Evolutionary conservation across 2,888 invertebrate genomes (phyloP).

Genomic region (Actias luna): DNA sequence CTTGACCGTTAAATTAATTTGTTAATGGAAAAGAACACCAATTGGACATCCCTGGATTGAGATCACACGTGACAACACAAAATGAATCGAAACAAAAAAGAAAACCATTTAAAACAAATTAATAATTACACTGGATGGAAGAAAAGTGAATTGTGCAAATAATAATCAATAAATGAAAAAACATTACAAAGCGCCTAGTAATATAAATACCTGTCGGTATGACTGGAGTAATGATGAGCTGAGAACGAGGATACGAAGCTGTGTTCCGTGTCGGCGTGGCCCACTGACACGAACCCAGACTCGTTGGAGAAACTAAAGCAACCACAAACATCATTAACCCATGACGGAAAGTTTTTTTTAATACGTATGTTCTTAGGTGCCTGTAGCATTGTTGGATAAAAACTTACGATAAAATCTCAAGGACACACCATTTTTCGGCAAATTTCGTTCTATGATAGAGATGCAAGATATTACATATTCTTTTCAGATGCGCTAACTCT

Average conservation of each 20-base stretch:
- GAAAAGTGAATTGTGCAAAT: constrained; percentile 20
- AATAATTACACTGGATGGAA: neutral
- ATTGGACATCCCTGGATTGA: neutral
- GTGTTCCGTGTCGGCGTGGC: constrained; percentile 74
- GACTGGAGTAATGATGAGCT: constrained; percentile 73
- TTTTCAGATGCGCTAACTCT: too few species aligned
- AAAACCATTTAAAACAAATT: neutral
- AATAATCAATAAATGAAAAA: constrained; percentile 29
- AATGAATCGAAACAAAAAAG: neutral
- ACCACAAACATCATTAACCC: constrained; percentile 11
- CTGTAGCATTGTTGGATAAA: too few species aligned
- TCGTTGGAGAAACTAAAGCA: constrained; percentile 74
- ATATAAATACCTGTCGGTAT: constrained; percentile 66
- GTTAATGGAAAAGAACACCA: neutral
- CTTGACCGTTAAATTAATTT: neutral
- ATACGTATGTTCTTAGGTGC: too few species aligned
- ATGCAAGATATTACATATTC: too few species aligned
- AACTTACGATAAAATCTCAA: too few species aligned
- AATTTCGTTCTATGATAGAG: too few species aligned
- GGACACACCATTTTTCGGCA: too few species aligned
- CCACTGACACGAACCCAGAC: constrained; percentile 78
- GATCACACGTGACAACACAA: neutral
- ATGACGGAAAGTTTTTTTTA: too few species aligned
- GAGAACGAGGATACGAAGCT: constrained; percentile 72
- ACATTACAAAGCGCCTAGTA: constrained; percentile 24